Conservation (phyloP, 2,888 invertebrate species). For the Volucella bombylans region DNA sequence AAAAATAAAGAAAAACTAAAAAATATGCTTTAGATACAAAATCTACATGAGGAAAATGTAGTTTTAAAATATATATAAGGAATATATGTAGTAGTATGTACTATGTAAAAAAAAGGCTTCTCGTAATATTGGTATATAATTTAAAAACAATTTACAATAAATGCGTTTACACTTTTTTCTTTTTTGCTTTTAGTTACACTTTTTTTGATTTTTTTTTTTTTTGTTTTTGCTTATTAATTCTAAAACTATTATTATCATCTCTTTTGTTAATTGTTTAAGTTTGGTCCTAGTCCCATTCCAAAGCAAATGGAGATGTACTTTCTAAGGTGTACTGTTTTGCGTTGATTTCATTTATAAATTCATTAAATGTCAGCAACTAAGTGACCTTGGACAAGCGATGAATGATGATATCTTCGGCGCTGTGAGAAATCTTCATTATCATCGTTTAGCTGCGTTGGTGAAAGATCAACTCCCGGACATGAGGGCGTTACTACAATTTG, state of each 20-base stretch:
- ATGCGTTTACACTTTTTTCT: conserved; percentile 44
- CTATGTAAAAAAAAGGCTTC: conserved; percentile 37
- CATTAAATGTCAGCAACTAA: conserved; percentile 79
- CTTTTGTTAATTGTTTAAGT: conserved; percentile 46
- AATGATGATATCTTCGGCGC: conserved; percentile 95
- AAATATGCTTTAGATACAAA: conserved; percentile 25
- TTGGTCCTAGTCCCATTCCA: conserved; percentile 59
- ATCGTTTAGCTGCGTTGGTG: conserved; percentile 94
- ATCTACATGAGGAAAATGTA: conserved; percentile 26
- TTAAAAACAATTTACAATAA: conserved; percentile 52
- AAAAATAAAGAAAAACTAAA: conserved; percentile 5
- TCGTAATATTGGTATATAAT: conserved; percentile 18
- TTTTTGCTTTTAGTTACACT: conserved; percentile 57
- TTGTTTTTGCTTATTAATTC: conserved; percentile 34
- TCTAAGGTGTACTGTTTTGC: not conserved
- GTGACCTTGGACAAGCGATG: conserved; percentile 88
- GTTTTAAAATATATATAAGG: conserved; percentile 23
- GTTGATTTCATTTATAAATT: conserved; percentile 4
- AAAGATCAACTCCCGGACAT: conserved; percentile 90
- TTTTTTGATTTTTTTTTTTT: conserved; percentile 16
- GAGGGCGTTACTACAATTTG: conserved; percentile 93
- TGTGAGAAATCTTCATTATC: conserved; percentile 97
- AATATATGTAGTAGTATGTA: conserved; percentile 36
- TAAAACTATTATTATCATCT: conserved; percentile 71
- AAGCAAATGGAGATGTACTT: conserved; percentile 6